Base-by-base conservation (phyloP, 2,113 vertebrate species). In the Burhinus oedicnemus region DNA sequence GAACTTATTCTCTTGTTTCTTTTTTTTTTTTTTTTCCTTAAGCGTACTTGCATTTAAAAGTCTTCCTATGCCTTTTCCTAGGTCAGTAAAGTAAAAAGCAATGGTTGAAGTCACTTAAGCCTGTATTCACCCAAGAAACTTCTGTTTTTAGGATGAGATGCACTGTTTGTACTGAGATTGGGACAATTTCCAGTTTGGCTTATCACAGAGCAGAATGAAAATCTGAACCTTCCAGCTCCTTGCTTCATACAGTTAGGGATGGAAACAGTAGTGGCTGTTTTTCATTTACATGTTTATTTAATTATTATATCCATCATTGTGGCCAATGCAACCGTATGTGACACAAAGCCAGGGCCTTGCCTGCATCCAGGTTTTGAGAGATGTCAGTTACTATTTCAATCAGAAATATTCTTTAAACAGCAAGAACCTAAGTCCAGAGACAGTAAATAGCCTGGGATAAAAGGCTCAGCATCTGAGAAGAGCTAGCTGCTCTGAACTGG, bases 241-340 rank as follows among this genome's bases (percentile, higher is more conserved):
- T 68, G 38, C 65, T 90, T 93, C 47, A 55, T 40, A 80, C 8
- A 29, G 44, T n/a, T 44, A 80, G n/a, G 44, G 44, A 60, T 52
- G 23, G 79, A 88, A 91, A 79, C 57, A 94, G 55, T 85, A 87
- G 40, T 75, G 57, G 9, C 23, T 60, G 26, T 66, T 95, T 93
- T 94, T 71, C 42, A 68, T 96, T 93, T 90, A 34, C 29, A 60
- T 64, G 38, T 85, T 93, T 88, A 71, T 71, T 42, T 87, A 91
- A 91, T 84, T 92, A 36, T 66, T 83, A 45, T n/a, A 71, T 10
- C 57, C 32, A 51, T 51, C n/a, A 44, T 64, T 1, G 8, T 32
- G 61, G 29, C 47, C n/a, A 91, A 45, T 54, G 54, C 80, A 91
- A 55, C 72, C 77, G 32, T 3, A 51, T 18, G 22, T 84, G 78